Base-by-base conservation (phyloP, 2,888 invertebrate species). In the Tenthredo amoena region DNA sequence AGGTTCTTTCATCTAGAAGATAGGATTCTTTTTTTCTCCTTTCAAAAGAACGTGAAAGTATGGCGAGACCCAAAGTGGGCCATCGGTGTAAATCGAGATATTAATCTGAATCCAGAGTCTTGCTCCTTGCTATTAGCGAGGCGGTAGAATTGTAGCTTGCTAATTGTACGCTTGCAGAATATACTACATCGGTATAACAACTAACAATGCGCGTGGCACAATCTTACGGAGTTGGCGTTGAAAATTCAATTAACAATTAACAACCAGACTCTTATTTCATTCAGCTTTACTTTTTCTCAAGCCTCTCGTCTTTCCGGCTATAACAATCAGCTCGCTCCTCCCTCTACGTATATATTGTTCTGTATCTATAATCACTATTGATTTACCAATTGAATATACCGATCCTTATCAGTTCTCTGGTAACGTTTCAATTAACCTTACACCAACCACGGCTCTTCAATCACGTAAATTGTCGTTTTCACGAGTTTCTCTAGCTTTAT, bases 81-180 rank as follows among this genome's bases (percentile, higher is more conserved):
- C 77, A 34, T 74, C 55, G 77, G 34, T 55, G 77, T 55, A n/a
- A 34, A 77, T 77, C 31, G 18, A 77, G 77, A 77, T 77, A 55
- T 31, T 9, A 50, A 77, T 77, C 34, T 34, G n/a, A 55, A n/a
- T 77, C 77, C 55, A 9, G n/a, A 50, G 77, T 55, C 77, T 34
- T n/a, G 18, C 31, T 50, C 26, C 21, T 15, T 15, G 47, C 34
- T 18, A 31, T 50, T 55, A n/a, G 77, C n/a, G 15, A 43, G 74
- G 26, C 26, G 18, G 74, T 74, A 40, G 9, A 74, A 74, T 74
- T 43, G 43, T 74, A 47, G 18, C 31, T 55, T 18, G 76, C 76
- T 77, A 77, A 77, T 77, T 77, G 55, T 31, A 50, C 34, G 55
- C 47, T 55, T 43, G 77, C 50, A 55, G 77, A 50, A 34, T 77